Evolutionary conservation across 2,888 invertebrate genomes (phyloP).

Genomic region (Leucania comma): DNA sequence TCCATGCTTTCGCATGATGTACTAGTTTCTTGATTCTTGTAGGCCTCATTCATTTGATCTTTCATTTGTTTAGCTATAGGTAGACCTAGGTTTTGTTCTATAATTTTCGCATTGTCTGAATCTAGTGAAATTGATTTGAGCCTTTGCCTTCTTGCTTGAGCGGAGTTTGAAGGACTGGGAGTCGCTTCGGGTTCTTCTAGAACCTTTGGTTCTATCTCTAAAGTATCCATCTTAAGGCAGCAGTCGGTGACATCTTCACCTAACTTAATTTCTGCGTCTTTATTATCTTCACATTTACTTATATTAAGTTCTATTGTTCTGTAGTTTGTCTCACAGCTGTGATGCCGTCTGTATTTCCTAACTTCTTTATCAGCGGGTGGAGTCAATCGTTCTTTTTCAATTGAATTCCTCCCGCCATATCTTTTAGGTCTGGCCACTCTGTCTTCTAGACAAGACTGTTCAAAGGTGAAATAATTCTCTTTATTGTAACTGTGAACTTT

Average conservation of each 20-base stretch:
- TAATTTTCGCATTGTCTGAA: conserved; percentile 90
- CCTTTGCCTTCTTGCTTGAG: conserved; percentile 86
- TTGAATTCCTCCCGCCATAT: conserved; percentile 85
- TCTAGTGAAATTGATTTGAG: conserved; percentile 90
- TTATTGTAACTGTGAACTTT: conserved; percentile 86
- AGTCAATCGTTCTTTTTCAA: conserved; percentile 84
- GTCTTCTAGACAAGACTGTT: conserved; percentile 76
- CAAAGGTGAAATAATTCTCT: conserved; percentile 88
- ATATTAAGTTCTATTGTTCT: conserved; percentile 83
- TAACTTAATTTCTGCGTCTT: conserved; percentile 61
- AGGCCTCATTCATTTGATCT: conserved; percentile 88
- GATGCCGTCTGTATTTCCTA: conserved; percentile 83
- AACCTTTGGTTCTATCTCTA: conserved; percentile 75
- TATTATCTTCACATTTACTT: conserved; percentile 79
- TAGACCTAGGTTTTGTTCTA: conserved; percentile 90
- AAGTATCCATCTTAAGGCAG: conserved; percentile 81
- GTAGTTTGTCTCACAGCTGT: conserved; percentile 87
- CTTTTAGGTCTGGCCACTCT: conserved; percentile 80
- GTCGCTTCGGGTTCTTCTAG: conserved; percentile 77
- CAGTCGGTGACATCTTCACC: conserved; percentile 83
- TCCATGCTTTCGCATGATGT: conserved; percentile 86
- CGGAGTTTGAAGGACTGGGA: conserved; percentile 77
- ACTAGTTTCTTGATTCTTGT: conserved; percentile 84
- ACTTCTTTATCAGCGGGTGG: conserved; percentile 86
- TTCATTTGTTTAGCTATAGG: conserved; percentile 90